A percentile compares a stretch with the other conserved stretches of the same genome.
Conservation (phyloP, 2,113 vertebrate species). For the Cynocephalus volans region DNA sequence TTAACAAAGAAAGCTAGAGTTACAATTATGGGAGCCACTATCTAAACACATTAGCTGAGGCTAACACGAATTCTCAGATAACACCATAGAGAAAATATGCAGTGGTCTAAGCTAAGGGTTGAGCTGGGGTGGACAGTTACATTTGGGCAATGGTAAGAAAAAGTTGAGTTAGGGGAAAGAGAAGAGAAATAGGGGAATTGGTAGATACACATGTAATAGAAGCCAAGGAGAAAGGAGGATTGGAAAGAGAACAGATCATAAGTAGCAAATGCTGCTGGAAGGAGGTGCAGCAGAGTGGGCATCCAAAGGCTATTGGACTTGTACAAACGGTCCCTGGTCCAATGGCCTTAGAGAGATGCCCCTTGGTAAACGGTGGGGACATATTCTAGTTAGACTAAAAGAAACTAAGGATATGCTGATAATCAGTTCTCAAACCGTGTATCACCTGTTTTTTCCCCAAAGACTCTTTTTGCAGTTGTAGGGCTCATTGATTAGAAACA, state of each 20-base stretch:
- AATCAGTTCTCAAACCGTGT: background rate
- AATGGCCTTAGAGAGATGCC: background rate
- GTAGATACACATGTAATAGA: background rate
- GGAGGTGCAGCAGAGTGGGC: too few relatives aligned
- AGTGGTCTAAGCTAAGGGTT: background rate
- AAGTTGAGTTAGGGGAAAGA: background rate
- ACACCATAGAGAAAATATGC: background rate
- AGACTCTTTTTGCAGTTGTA: background rate
- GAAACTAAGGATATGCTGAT: background rate
- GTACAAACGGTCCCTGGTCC: background rate
- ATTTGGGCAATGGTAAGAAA: background rate
- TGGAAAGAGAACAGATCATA: background rate
- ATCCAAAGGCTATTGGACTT: background rate
- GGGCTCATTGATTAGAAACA: slow-evolving; percentile 28
- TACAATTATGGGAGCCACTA: background rate
- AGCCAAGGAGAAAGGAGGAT: background rate
- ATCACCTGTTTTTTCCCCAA: background rate
- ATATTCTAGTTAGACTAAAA: background rate
- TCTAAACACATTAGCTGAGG: background rate
- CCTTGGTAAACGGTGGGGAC: background rate
- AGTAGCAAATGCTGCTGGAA: background rate
- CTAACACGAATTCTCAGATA: background rate
- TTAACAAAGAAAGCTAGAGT: background rate
- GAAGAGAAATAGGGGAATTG: background rate
- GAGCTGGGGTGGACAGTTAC: background rate